Base-by-base conservation (phyloP, 2,888 invertebrate species). In the Abrostola tripartita region DNA sequence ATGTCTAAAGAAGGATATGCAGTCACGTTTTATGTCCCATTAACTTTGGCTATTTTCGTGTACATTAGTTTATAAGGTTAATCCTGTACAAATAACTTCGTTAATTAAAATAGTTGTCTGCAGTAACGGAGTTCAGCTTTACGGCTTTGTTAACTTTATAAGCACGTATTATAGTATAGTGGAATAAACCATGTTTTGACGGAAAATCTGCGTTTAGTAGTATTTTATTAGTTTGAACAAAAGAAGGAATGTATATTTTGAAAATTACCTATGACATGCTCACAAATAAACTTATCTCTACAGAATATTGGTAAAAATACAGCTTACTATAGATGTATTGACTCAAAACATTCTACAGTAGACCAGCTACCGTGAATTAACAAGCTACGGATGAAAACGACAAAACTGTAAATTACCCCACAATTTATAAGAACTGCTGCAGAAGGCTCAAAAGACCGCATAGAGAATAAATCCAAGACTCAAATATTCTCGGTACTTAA, bases 51-150 rank as follows among this genome's bases (percentile, higher is more conserved):
- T 59, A 42, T 14, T 38, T n/a, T 54, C 51, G 36, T 61, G 14
- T 5, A 36, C 12, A 14, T 54, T 37, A 9, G 47, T 55, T 60
- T 73, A 61, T 63, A 5, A 55, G 24, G 54, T 54, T 76, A 51
- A 67, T 71, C 36, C 51, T 52, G 38, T 42, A 37, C n/a, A 60
- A 55, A 55, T 76, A 47, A 52, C 37, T 55, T 75, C 47, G 40
- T 56, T 63, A 37, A 56, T 60, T 60, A 37, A 55, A 75, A 60
- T 62, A 37, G 57, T 71, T 67, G 35, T 7, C 7, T 68, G 40
- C 10, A 24, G 36, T 52, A 7, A 37, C 37, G 37, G 37, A 14
- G 11, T 7, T 24, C 4, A 24, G 24, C 24, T 55, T 56, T 52
- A 52, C 44, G 40, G 37, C 5, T 14, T 24, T 49, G n/a, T 35